Base-by-base conservation (phyloP, 2,888 invertebrate genomes). In the Argyresthia albistria region DNA sequence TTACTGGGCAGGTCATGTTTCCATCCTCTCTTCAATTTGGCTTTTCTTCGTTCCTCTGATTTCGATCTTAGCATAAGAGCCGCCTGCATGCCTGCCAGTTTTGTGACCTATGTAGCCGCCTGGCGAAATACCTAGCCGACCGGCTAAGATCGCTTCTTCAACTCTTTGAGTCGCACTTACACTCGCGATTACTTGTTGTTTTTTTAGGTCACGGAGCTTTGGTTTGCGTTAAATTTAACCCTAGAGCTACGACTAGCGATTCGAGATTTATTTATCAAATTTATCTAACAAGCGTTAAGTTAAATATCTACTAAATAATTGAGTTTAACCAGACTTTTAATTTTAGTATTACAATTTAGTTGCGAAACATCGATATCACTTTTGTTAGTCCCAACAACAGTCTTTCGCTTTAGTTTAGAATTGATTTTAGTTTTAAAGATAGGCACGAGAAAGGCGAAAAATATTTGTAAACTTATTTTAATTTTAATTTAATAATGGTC, bases 21-120 rank as follows among this genome's bases (percentile, higher is more conserved):
- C 80, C 90, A 89, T 70, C 93, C 93, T 88, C 91, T 89, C 78
- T 91, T 90, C 70, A 91, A 89, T 73, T 92, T 91, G 82, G 93
- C 92, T 91, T 94, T 93, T 89, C 90, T 89, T 88, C 92, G 91
- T 88, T 94, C 93, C 89, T 94, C 92, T 90, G 95, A 94, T 90
- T 95, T 95, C 88, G 94, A 91, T 90, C 95, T 93, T 89, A 95
- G 92, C 91, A 95, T 94, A 90, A 95, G 92, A 90, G 95, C 95
- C 90, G 95, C 95, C 92, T 95, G 95, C 95, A 95, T 95, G 79
- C 92, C 92, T 90, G 91, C 92, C 88, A 87, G 87, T 76, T 81
- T 87, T 83, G 79, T 74, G 73, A 79, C 80, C 73, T 69, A 71
- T 50, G 57, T 60, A 62, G 71, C 65, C 73, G 57, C 64, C 65